phyloP scores from a whole-genome alignment of 2,888 invertebrate genomes.

The Ashinkailepas kermadecensis region DNA sequence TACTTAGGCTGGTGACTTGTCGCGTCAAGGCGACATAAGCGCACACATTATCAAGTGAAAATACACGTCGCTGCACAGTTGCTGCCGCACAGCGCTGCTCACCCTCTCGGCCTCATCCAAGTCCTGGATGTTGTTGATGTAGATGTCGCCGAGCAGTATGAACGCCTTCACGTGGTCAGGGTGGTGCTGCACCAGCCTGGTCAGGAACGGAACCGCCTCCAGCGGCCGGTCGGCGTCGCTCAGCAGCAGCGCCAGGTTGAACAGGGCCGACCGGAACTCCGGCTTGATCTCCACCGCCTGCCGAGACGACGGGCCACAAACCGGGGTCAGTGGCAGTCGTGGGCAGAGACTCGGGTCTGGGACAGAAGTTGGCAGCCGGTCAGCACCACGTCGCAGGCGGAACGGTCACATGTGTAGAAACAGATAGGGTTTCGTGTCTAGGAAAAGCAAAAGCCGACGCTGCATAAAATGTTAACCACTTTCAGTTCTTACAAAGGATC shows the following conservation, averaged over 20 bases:
- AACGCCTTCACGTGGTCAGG: conserved; percentile 91
- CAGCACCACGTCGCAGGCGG: too few species aligned
- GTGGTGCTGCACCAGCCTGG: conserved; percentile 81
- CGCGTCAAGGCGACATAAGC: background rate
- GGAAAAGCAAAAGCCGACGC: too few species aligned
- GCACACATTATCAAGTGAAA: background rate
- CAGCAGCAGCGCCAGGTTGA: conserved; percentile 81
- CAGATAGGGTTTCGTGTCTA: too few species aligned
- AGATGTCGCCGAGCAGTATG: conserved; percentile 88
- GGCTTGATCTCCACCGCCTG: conserved; percentile 52
- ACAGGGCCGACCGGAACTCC: conserved; percentile 86
- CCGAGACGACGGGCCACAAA: too few species aligned
- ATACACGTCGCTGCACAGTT: background rate
- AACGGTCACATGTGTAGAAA: too few species aligned
- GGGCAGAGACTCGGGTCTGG: too few species aligned
- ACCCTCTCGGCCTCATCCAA: conserved; percentile 88
- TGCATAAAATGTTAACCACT: too few species aligned
- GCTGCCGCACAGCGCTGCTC: conserved; percentile 41
- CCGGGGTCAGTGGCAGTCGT: too few species aligned
- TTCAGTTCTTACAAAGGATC: too few species aligned
- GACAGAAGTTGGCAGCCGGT: too few species aligned
- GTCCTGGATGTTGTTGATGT: conserved; percentile 91
- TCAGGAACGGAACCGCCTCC: conserved; percentile 85
- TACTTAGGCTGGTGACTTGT: background rate
- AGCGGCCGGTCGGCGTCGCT: conserved; percentile 81